Conservation (phyloP, 2,888 invertebrate species). For the Dorcus hopei region DNA sequence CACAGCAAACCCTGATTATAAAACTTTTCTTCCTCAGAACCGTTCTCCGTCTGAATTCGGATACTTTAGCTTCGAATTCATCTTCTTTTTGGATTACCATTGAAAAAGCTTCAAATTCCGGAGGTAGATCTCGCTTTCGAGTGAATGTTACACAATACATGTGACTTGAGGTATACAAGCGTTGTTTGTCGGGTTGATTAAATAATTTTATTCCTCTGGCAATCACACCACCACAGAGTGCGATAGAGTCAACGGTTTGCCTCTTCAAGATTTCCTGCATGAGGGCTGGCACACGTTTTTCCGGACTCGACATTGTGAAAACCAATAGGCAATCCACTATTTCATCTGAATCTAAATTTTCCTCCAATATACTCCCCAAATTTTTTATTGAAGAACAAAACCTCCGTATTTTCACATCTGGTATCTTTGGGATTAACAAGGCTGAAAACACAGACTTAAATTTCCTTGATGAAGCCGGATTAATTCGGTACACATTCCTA, state of each 20-base stretch:
- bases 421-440: constrained; percentile 37
- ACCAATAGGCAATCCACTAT: constrained; percentile 4
- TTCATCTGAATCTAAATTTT: constrained; percentile 3
- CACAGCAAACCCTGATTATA: constrained; percentile 32
- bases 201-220: constrained; percentile 24
- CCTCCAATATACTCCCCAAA: neutral
- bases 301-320: neutral
- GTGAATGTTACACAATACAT: constrained; percentile 17
- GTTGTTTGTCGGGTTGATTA: neutral
- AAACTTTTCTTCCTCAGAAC: constrained; percentile 10
- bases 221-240: constrained; percentile 37
- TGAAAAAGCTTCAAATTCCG: constrained; percentile 19
- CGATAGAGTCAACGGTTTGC: constrained; percentile 28
- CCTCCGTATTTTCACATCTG: constrained; percentile 26
- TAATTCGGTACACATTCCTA: constrained; percentile 1
- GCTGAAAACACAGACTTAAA: constrained; percentile 9
- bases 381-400: neutral
- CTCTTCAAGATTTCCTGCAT: constrained; percentile 20
- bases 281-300: neutral
- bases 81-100: constrained; percentile 5
- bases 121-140: constrained; percentile 1
- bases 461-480: neutral
- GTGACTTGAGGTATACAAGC: neutral
- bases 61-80: constrained; percentile 7
- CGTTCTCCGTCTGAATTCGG: constrained; percentile 8